Conservation (phyloP, 1,140 invertebrate species). For the Euglossa dilemma region DNA sequence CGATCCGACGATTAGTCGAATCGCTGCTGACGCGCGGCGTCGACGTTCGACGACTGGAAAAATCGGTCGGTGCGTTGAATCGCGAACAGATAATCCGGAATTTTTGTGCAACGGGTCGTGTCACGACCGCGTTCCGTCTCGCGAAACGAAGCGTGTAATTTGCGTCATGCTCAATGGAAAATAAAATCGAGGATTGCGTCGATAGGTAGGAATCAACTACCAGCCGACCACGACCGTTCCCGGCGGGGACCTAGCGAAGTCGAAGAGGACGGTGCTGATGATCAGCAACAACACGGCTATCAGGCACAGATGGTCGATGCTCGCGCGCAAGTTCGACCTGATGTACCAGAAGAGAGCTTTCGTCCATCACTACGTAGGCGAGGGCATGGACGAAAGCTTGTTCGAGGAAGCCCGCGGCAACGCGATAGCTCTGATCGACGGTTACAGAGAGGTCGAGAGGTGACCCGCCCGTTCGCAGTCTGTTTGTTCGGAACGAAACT, state of each 20-base stretch:
- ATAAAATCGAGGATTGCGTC: constrained; percentile 47
- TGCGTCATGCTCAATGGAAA: background rate
- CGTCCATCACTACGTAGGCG: constrained; percentile 90
- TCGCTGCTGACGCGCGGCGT: background rate
- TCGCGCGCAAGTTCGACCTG: constrained; percentile 88
- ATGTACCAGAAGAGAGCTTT: constrained; percentile 90
- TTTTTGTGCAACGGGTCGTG: background rate
- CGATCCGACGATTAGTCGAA: background rate
- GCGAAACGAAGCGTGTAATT: background rate
- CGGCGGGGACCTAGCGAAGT: constrained; percentile 87
- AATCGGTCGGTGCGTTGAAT: background rate
- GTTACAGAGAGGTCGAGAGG: constrained; percentile 80
- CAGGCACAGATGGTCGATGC: constrained; percentile 87
- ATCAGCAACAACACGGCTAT: constrained; percentile 90
- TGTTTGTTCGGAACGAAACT: background rate
- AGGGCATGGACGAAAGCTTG: constrained; percentile 91
- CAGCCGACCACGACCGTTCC: constrained; percentile 89
- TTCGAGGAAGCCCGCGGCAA: constrained; percentile 88
- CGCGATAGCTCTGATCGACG: constrained; percentile 87
- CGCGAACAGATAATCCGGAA: background rate
- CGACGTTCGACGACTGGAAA: background rate
- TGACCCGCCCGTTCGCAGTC: background rate
- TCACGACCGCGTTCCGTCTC: background rate
- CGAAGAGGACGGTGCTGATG: constrained; percentile 87
- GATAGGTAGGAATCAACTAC: constrained; percentile 86